Conservation (phyloP, 2,113 vertebrate genomes). For the Podarcis cretensis region DNA sequence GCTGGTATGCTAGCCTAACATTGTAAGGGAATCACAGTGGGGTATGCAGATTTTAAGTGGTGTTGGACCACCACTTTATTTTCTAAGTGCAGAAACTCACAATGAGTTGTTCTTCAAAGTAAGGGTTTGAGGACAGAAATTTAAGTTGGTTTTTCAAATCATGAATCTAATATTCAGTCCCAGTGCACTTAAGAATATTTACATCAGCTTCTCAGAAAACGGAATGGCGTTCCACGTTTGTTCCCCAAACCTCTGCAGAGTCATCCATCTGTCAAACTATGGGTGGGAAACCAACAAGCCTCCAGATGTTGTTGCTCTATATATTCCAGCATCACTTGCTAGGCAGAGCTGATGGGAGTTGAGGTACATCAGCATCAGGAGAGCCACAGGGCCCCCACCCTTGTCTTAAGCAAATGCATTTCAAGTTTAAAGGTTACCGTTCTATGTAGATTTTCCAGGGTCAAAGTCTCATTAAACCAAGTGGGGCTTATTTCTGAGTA, state of each 20-base stretch:
- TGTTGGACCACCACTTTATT: neutral
- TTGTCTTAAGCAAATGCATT: neutral
- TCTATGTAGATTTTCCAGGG: neutral
- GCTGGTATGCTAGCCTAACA: neutral
- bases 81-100: neutral
- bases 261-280: too few relatives aligned
- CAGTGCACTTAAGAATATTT: neutral
- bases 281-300: too few relatives aligned
- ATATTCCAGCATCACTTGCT: too few relatives aligned
- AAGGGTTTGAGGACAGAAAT: neutral
- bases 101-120: neutral
- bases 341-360: too few relatives aligned
- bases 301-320: too few relatives aligned
- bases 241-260: neutral
- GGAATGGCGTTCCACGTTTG: neutral
- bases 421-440: neutral
- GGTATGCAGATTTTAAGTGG: neutral
- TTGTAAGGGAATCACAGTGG: neutral
- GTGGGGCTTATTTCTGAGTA: neutral
- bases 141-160: neutral
- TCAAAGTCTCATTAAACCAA: neutral
- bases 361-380: too few relatives aligned
- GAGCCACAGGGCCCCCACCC: neutral
- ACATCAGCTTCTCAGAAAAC: neutral
- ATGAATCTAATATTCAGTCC: neutral